Percentiles rank a stretch among this genome's conserved stretches.
phyloP scores from a whole-genome alignment of 1,140 invertebrate species.

The Aphidius ervi region DNA sequence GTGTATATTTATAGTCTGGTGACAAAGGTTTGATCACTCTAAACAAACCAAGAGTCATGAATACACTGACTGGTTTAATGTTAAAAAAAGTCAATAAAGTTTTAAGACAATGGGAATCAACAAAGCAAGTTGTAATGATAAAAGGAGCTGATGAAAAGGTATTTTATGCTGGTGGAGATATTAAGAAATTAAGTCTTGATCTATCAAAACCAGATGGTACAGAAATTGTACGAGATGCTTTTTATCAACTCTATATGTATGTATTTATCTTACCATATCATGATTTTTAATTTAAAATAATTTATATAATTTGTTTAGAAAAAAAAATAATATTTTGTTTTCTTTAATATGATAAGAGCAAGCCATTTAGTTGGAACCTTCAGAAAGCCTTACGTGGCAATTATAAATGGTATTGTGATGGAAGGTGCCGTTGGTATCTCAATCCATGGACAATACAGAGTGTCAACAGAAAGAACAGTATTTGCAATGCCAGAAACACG shows the following conservation, averaged over 20 bases:
- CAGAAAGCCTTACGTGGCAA: slow-evolving; percentile 86
- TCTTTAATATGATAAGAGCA: too few species aligned
- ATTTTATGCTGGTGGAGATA: slow-evolving; percentile 98
- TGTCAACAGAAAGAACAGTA: slow-evolving; percentile 94
- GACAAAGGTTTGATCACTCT: slow-evolving; percentile 79
- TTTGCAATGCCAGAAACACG: slow-evolving; percentile 99
- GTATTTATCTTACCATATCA: too few species aligned
- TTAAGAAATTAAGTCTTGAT: too few species aligned
- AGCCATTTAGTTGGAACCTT: slow-evolving; percentile 85
- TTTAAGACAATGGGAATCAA: slow-evolving; percentile 81
- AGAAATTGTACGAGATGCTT: slow-evolving; percentile 71
- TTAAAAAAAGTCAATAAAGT: slow-evolving; percentile 75
- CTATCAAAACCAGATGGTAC: slow-evolving; percentile 59
- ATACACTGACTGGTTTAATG: slow-evolving; percentile 91
- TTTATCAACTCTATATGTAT: slow-evolving; percentile 81
- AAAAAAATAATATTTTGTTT: too few species aligned
- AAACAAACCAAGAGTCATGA: slow-evolving; percentile 91
- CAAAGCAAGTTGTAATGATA: slow-evolving; percentile 80
- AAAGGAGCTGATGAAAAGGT: slow-evolving; percentile 92
- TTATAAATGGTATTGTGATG: slow-evolving; percentile 98
- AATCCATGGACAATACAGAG: slow-evolving; percentile 85
- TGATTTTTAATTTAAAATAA: too few species aligned
- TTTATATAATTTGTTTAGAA: too few species aligned
- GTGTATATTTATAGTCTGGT: too few species aligned
- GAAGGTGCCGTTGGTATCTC: slow-evolving; percentile 97